Evolutionary conservation across 2,797 vertebrate genomes (phyloP).

Genomic region (Pipistrellus nathusii): DNA sequence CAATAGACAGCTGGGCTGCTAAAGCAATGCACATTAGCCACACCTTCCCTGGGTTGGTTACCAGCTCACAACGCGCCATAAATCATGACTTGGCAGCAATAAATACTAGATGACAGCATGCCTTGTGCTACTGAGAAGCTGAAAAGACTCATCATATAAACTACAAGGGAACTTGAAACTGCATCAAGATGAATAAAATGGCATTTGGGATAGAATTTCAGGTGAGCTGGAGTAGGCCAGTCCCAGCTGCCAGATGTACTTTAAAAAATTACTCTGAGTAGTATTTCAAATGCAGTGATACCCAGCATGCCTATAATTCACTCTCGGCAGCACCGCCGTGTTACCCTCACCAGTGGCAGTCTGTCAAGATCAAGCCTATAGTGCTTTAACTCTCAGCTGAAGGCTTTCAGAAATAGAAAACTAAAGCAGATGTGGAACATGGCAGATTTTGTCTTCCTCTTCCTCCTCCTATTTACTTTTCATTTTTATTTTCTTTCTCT

Average conservation of each 20-base stretch:
- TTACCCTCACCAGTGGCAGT: conserved; percentile 58
- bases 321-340: conserved; percentile 61
- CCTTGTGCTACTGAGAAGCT: conserved; percentile 62
- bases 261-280: conserved; percentile 70
- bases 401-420: conserved; percentile 59
- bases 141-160: conserved; percentile 59
- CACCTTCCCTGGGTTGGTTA: conserved; percentile 52
- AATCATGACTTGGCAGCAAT: conserved; percentile 36
- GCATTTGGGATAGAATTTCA: conserved; percentile 78
- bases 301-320: conserved; percentile 62
- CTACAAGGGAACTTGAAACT: conserved; percentile 73
- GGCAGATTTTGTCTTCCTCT: not conserved
- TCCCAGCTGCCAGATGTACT: conserved; percentile 66
- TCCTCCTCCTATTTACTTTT: not conserved
- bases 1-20: conserved; percentile 6
- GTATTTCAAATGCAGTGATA: conserved; percentile 67
- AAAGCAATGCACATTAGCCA: conserved; percentile 56
- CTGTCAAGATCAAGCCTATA: conserved; percentile 67
- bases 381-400: conserved; percentile 57
- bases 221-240: conserved; percentile 66
- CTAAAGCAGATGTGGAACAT: conserved; percentile 71
- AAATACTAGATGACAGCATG: conserved; percentile 71
- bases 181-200: conserved; percentile 71
- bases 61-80: conserved; percentile 54
- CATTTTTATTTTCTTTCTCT: conserved; percentile 20